These are phyloP conservation scores for Drosophila burlai DNA, from an alignment of 1,140 invertebrate species.

Conservation along the genomic window DNA sequence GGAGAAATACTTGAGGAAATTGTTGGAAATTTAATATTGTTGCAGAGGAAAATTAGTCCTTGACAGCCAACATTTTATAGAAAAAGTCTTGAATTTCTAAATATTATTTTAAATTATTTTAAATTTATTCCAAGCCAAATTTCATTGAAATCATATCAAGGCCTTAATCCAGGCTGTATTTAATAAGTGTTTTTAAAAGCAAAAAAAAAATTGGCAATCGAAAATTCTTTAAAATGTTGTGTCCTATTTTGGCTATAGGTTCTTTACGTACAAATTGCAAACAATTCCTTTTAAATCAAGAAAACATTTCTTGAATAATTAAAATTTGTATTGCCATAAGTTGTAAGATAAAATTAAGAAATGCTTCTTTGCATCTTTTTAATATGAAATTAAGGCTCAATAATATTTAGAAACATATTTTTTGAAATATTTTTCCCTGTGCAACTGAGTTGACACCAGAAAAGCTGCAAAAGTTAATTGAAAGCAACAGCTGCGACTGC, in stretches of 20 bases:
- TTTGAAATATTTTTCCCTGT: slow-evolving; percentile 1
- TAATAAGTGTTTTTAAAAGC: neutral
- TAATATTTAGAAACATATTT: neutral
- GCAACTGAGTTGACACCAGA: slow-evolving; percentile 1
- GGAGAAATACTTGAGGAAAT: neutral
- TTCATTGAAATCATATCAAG: neutral
- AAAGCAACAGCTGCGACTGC: slow-evolving; percentile 29
- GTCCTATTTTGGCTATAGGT: neutral
- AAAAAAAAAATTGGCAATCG: neutral
- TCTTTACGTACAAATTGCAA: neutral
- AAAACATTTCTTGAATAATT: too few relatives aligned
- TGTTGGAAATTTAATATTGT: neutral
- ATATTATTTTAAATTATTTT: neutral
- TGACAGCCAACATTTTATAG: neutral
- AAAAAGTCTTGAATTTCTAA: neutral
- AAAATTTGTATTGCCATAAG: neutral
- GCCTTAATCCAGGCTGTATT: neutral
- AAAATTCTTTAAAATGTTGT: neutral
- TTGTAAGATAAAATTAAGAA: neutral
- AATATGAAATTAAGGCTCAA: neutral
- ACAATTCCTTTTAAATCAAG: neutral
- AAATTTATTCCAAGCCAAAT: neutral
- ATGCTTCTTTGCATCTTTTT: neutral
- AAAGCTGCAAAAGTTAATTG: slow-evolving; percentile 37
- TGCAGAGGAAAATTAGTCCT: neutral